phyloP scores from a whole-genome alignment of 2,888 invertebrate species.

The Cantharis nigra region DNA sequence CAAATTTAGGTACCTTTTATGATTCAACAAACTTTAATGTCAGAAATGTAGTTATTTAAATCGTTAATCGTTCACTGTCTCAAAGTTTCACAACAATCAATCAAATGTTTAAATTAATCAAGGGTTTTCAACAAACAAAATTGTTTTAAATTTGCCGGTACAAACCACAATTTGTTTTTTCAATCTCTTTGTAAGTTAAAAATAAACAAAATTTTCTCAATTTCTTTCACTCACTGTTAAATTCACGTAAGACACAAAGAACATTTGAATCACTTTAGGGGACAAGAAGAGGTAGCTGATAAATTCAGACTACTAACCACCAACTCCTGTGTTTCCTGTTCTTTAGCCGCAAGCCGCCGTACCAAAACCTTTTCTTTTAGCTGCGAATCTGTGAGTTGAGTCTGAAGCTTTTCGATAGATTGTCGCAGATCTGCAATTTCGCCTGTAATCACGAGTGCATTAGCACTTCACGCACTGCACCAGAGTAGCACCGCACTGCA shows the following conservation, averaged over 20 bases:
- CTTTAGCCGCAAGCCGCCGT: slow-evolving; percentile 90
- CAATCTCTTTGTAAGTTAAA: neutral
- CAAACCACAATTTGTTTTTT: neutral
- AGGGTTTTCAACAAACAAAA: neutral
- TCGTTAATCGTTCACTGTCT: neutral
- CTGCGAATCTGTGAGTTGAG: slow-evolving; percentile 84
- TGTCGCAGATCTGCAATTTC: slow-evolving; percentile 74
- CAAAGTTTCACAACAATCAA: neutral
- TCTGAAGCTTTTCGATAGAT: slow-evolving; percentile 77
- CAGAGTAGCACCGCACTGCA: slow-evolving; percentile 32
- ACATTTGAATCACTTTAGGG: slow-evolving; percentile 48
- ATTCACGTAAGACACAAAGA: slow-evolving; percentile 31
- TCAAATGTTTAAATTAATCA: neutral
- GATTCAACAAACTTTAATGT: neutral
- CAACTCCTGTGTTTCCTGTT: slow-evolving; percentile 96
- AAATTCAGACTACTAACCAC: slow-evolving; percentile 69
- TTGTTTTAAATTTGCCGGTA: neutral
- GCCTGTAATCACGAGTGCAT: slow-evolving; percentile 59
- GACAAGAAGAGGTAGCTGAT: slow-evolving; percentile 22
- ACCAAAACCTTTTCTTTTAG: slow-evolving; percentile 91
- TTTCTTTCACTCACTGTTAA: slow-evolving; percentile 15
- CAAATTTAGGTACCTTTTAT: neutral
- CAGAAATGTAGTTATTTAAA: neutral
- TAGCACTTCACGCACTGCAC: slow-evolving; percentile 37
- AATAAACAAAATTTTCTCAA: neutral